A percentile compares a stretch with the other conserved stretches of the same genome.
Evolutionary conservation across 2,113 vertebrate species (phyloP).

Genomic region (Odobenus rosmarus): DNA sequence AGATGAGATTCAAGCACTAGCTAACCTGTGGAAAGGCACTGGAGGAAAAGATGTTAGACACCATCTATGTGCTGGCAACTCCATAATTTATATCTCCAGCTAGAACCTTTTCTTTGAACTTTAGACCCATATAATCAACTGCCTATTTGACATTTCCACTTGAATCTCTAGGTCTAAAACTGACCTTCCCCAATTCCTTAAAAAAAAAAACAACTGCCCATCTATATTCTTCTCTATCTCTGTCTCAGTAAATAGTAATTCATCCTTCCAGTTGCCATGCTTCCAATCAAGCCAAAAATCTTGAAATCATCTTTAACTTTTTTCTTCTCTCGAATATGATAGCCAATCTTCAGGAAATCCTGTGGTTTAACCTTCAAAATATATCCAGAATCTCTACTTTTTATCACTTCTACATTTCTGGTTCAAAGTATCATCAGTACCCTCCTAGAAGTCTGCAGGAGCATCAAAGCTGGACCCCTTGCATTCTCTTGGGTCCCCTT

Average conservation of each 20-base stretch:
- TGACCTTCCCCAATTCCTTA: background rate
- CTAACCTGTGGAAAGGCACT: background rate
- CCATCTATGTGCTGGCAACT: background rate
- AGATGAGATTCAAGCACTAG: background rate
- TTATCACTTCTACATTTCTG: background rate
- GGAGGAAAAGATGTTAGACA: background rate
- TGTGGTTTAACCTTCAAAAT: background rate
- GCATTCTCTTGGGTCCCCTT: background rate
- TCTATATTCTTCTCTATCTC: background rate
- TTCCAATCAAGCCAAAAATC: background rate
- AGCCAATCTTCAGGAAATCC: slow-evolving; percentile 7
- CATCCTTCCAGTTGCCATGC: background rate
- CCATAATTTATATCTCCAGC: background rate
- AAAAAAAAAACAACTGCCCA: background rate
- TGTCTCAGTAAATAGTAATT: background rate
- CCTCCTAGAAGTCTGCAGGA: background rate
- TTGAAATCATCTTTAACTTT: slow-evolving; percentile 23
- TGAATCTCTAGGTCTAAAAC: slow-evolving; percentile 23
- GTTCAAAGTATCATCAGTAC: background rate
- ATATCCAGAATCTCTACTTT: background rate
- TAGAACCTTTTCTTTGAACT: background rate
- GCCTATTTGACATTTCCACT: background rate
- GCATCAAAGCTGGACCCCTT: background rate
- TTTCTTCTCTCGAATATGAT: background rate
- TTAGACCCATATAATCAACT: background rate